Evolutionary conservation across 1,140 invertebrate genomes (phyloP).

Genomic region (Trichonephila inaurata): DNA sequence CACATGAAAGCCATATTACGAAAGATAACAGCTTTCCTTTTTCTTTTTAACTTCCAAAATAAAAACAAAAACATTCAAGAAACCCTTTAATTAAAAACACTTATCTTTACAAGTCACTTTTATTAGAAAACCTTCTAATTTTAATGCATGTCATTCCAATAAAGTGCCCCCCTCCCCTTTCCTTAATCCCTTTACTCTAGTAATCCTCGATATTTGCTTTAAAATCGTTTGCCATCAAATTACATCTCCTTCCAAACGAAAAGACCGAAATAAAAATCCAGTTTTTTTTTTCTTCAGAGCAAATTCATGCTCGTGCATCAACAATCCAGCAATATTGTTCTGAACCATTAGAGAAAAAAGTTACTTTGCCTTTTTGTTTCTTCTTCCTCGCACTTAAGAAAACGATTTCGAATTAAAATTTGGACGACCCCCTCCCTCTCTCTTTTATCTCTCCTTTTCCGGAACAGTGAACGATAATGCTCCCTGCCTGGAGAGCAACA

Average conservation of each 20-base stretch:
- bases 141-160: neutral
- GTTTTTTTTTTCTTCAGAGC: neutral
- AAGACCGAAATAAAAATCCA: neutral
- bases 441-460: constrained; percentile 28
- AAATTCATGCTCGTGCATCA: neutral
- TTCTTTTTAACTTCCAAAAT: too few species aligned
- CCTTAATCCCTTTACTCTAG: neutral
- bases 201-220: neutral
- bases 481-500: neutral
- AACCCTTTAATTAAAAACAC: too few species aligned
- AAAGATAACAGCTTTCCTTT: too few species aligned
- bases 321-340: neutral
- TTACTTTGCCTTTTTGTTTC: neutral
- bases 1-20: too few species aligned
- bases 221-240: neutral
- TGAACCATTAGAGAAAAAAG: neutral
- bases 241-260: neutral
- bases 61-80: too few species aligned
- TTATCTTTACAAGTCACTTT: too few species aligned
- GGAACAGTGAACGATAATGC: constrained; percentile 39
- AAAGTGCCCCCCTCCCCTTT: neutral
- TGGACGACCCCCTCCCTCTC: neutral
- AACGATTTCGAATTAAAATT: constrained; percentile 60
- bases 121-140: neutral
- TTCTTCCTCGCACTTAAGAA: neutral